Evolutionary conservation across 2,797 vertebrate genomes (phyloP), one percentile per base, ranked within the genome.

Genomic region (Smutsia gigantea): DNA sequence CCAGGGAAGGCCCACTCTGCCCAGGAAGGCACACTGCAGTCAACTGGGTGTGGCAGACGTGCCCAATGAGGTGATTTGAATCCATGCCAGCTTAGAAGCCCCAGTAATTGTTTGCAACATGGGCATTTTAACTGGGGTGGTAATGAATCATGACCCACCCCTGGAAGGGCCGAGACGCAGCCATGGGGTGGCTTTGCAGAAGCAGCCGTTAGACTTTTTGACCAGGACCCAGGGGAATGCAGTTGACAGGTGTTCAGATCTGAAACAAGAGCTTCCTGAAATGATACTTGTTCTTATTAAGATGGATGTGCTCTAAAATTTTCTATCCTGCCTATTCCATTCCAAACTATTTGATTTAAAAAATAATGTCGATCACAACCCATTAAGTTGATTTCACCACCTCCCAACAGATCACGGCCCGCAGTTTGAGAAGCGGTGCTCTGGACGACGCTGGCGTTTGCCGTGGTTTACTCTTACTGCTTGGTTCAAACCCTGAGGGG

Each of bases 41-140:
- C 77, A 9, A 5, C 8, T 1, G 5, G 17, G 57, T 2, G 18
- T 0, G 31, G 23, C 64, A 0, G 15, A 5, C 15, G 0, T 17
- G 29, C 17, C 9, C 29, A 25, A 21, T 11, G 11, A 42, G 1
- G 13, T 1, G 5, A 21, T 29, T 15, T 7, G 11, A 10, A 4
- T 27, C 31, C 5, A 2, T 18, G 0, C 34, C 42, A 12, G 7
- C 66, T 68, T 11, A 31, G 75, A 63, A 71, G n/a, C 31, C 12
- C 9, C 37, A 1, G 49, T 6, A 1, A 4, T 2, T 4, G 5
- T 31, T 15, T 21, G 64, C 46, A 21, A 9, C 1, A 0, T 1
- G 14, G 17, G 19, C 37, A 2, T 21, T 39, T 8, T 29, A 25
- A 0, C 12, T 19, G 0, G 55, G 37, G 49, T 0, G 29, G 21